Percentiles rank a stretch among this genome's conserved stretches.
These are phyloP conservation scores for Byasa hedistus DNA, from an alignment of 2,888 invertebrate species.

Conservation along the genomic window DNA sequence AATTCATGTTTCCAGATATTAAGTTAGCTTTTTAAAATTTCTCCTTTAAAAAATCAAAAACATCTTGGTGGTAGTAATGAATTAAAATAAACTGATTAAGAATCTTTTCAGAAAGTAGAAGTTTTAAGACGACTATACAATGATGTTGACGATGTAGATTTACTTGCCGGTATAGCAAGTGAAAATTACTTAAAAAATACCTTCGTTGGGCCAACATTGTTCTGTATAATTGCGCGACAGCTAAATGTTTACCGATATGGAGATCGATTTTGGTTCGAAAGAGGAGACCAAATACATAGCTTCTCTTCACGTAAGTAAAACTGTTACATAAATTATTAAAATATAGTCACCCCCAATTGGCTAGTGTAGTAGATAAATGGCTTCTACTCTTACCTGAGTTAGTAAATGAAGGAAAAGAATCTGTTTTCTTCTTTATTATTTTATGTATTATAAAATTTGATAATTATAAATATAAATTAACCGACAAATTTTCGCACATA, in stretches of 20 bases:
- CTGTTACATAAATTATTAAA: not conserved
- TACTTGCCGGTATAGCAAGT: conserved; percentile 58
- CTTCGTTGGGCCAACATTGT: conserved; percentile 56
- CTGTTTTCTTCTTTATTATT: too few species aligned
- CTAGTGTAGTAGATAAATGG: too few species aligned
- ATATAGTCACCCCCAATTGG: too few species aligned
- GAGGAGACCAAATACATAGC: conserved; percentile 62
- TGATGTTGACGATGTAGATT: conserved; percentile 56
- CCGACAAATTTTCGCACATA: too few species aligned
- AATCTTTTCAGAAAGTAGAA: conserved; percentile 56
- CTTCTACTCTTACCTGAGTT: too few species aligned
- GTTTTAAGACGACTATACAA: conserved; percentile 51
- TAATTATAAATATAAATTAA: too few species aligned
- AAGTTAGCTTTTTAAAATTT: too few species aligned
- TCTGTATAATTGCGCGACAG: conserved; percentile 62
- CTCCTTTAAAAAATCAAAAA: too few species aligned
- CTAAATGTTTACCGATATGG: conserved; percentile 52
- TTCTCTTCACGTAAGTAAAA: conserved; percentile 50
- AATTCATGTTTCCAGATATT: too few species aligned
- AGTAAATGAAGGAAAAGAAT: too few species aligned
- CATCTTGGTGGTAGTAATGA: too few species aligned
- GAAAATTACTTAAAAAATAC: conserved; percentile 53
- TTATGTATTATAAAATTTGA: too few species aligned
- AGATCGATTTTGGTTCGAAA: conserved; percentile 64
- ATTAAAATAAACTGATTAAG: not conserved